Evolutionary conservation across 2,888 invertebrate species (phyloP).

Genomic region (Zeuzera pyrina): DNA sequence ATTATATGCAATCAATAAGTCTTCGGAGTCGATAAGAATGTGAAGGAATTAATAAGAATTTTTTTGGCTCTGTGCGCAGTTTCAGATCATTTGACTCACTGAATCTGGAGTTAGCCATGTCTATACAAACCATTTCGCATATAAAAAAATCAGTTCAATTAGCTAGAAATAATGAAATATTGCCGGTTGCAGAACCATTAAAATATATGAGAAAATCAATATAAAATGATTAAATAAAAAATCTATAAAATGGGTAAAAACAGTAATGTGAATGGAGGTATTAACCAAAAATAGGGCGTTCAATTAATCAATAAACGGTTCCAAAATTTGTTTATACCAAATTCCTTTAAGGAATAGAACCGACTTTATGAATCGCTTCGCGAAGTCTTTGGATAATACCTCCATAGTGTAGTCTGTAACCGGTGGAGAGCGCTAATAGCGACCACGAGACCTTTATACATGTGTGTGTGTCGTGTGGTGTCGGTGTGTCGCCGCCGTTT

Average conservation of each 20-base stretch:
- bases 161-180: slow-evolving; percentile 4
- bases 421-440: slow-evolving; percentile 9
- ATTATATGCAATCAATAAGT: too few species aligned
- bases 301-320: too few species aligned
- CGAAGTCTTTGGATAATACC: neutral
- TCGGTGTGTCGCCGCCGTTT: slow-evolving; percentile 62
- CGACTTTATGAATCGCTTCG: neutral
- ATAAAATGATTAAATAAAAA: too few species aligned
- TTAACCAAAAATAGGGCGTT: too few species aligned
- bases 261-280: neutral
- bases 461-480: slow-evolving; percentile 32
- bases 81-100: too few species aligned
- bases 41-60: too few species aligned
- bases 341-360: too few species aligned
- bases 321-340: too few species aligned
- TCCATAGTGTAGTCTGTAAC: slow-evolving; percentile 22
- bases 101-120: too few species aligned
- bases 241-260: neutral
- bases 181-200: slow-evolving; percentile 25
- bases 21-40: too few species aligned
- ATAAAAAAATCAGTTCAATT: slow-evolving; percentile 4
- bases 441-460: slow-evolving; percentile 58
- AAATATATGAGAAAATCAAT: slow-evolving; percentile 1
- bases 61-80: too few species aligned
- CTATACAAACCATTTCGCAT: slow-evolving; percentile 1